These are phyloP conservation scores for Lynx canadensis DNA, from an alignment of 2,113 vertebrate species.

Conservation along the genomic window DNA sequence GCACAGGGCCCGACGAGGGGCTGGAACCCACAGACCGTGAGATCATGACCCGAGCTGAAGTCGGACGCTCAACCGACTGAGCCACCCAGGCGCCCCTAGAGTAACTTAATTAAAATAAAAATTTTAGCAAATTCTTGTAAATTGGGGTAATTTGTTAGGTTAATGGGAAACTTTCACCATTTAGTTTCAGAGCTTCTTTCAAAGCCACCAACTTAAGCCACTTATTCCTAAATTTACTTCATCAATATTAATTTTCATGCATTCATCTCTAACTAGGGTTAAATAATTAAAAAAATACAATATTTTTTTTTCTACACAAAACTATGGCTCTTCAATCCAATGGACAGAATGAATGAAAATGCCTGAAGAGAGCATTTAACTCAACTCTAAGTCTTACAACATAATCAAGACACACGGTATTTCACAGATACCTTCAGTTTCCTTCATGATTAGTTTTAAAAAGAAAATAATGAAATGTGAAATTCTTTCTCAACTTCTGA, in stretches of 20 bases:
- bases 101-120: neutral
- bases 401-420: neutral
- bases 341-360: neutral
- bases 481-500: neutral
- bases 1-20: too few species aligned
- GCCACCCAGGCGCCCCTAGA: neutral
- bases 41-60: too few species aligned
- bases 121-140: neutral
- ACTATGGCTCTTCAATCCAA: neutral
- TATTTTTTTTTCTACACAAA: neutral
- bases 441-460: neutral
- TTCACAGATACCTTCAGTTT: neutral
- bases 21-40: too few species aligned
- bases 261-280: neutral
- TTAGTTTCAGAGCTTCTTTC: neutral
- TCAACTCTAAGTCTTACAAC: neutral
- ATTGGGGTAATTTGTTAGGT: neutral
- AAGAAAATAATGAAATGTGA: neutral
- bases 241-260: neutral
- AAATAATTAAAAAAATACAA: neutral
- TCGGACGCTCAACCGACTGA: too few species aligned
- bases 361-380: neutral
- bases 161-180: conserved; percentile 1
- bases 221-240: conserved; percentile 38
- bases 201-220: neutral